These are phyloP conservation scores for Paradisaea rubra DNA, from an alignment of 2,113 vertebrate genomes.

Conservation along the genomic window DNA sequence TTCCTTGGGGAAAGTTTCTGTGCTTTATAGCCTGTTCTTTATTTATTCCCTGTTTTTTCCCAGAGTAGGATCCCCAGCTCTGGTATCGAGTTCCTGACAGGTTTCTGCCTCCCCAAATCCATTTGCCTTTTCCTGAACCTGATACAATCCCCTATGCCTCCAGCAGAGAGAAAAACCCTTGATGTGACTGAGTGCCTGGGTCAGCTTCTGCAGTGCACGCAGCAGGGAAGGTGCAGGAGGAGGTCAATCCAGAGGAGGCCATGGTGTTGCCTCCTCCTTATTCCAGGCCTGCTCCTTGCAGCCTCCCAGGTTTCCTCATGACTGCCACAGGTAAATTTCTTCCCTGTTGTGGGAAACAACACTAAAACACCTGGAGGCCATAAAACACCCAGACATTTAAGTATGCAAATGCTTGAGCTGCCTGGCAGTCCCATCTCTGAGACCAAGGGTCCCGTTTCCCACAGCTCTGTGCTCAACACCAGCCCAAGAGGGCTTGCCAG, in stretches of 20 bases:
- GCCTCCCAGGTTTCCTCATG: not conserved
- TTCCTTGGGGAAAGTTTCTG: not conserved
- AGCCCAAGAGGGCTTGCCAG: not conserved
- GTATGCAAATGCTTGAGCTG: accelerated
- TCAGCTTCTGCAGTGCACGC: not conserved
- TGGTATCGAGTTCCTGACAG: not conserved
- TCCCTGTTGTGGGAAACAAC: not conserved
- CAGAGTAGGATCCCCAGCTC: not conserved
- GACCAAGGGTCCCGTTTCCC: not conserved
- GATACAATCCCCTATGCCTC: not conserved
- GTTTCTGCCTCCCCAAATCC: not conserved
- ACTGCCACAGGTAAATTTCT: not conserved
- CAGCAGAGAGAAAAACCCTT: not conserved
- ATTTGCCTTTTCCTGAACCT: not conserved
- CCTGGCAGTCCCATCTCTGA: not conserved
- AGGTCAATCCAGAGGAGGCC: too few relatives aligned
- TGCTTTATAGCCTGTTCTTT: not conserved
- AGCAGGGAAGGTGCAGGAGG: not conserved
- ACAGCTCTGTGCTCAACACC: not conserved
- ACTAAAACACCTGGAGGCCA: accelerated
- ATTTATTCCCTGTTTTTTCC: not conserved
- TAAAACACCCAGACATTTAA: not conserved
- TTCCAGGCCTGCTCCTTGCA: not conserved
- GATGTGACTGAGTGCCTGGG: not conserved
- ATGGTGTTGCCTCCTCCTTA: not conserved